Evolutionary conservation across 2,113 vertebrate genomes (phyloP).

Genomic region (Nipponia nippon): DNA sequence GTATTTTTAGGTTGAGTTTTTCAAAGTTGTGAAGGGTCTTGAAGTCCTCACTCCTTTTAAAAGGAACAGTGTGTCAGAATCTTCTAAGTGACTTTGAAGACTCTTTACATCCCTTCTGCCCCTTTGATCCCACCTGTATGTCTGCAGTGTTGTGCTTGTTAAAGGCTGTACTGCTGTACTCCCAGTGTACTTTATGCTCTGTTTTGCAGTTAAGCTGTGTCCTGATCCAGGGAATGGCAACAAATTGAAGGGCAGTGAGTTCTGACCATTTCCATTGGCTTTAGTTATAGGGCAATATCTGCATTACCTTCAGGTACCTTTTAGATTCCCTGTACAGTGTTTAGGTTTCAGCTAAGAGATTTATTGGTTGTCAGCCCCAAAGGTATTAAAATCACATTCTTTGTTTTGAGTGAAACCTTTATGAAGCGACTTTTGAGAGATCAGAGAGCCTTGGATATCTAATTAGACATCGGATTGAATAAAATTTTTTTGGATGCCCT

Average conservation of each 20-base stretch:
- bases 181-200: neutral
- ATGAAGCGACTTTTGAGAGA: conserved; percentile 25
- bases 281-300: neutral
- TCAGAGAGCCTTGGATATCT: conserved; percentile 46
- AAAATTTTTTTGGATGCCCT: conserved; percentile 51
- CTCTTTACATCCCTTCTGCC: neutral
- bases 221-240: neutral
- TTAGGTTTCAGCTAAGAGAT: conserved; percentile 22
- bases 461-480: conserved; percentile 22
- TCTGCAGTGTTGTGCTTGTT: neutral
- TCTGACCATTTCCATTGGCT: neutral
- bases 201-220: neutral
- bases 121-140: neutral
- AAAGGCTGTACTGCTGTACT: neutral
- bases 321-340: neutral
- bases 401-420: conserved; percentile 53
- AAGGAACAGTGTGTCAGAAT: neutral
- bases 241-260: neutral
- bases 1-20: neutral
- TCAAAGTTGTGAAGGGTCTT: neutral
- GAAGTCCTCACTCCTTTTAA: neutral
- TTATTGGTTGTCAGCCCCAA: conserved; percentile 14
- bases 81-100: conserved; percentile 27
- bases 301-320: neutral
- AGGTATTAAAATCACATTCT: neutral